Percentiles rank a stretch among this genome's conserved stretches.
Conservation (phyloP, 92 coral and sea anemone species). For the Umimayanthus kanabou region DNA sequence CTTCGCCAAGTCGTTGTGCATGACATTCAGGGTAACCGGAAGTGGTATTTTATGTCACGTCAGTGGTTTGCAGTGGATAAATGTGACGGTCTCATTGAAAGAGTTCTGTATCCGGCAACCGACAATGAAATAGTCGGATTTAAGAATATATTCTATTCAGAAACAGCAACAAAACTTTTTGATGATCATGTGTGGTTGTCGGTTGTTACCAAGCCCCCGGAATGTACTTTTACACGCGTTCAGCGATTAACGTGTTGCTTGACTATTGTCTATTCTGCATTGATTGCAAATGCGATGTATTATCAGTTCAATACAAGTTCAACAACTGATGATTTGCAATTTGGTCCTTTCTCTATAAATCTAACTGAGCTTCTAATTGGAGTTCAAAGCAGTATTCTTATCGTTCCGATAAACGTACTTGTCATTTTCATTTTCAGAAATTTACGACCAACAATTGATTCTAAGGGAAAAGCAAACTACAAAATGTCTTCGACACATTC, state of each 20-base stretch:
- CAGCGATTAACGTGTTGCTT: slow-evolving; percentile 61
- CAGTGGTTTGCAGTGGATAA: slow-evolving; percentile 86
- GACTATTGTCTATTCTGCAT: slow-evolving; percentile 43
- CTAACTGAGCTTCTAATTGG: slow-evolving; percentile 45
- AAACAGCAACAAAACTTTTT: slow-evolving; percentile 58
- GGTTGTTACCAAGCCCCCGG: slow-evolving; percentile 64
- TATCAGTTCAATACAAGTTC: slow-evolving; percentile 29
- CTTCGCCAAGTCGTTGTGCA: slow-evolving; percentile 64
- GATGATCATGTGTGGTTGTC: slow-evolving; percentile 82
- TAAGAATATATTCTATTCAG: slow-evolving; percentile 63
- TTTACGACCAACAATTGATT: background rate
- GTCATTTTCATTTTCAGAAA: slow-evolving; percentile 45
- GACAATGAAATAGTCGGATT: slow-evolving; percentile 61
- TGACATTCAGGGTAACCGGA: slow-evolving; percentile 56
- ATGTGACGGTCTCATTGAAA: slow-evolving; percentile 69
- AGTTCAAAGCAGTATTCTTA: slow-evolving; percentile 44
- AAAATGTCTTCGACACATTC: background rate
- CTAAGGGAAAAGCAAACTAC: background rate
- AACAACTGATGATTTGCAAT: background rate
- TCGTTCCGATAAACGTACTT: slow-evolving; percentile 46
- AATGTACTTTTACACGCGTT: slow-evolving; percentile 70
- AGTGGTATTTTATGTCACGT: slow-evolving; percentile 65
- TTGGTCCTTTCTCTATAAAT: slow-evolving; percentile 53
- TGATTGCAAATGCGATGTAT: slow-evolving; percentile 58
- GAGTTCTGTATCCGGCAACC: slow-evolving; percentile 58